These are phyloP conservation scores for Oreochromis grahami DNA, from an alignment of 2,797 vertebrate genomes.

Conservation along the genomic window DNA sequence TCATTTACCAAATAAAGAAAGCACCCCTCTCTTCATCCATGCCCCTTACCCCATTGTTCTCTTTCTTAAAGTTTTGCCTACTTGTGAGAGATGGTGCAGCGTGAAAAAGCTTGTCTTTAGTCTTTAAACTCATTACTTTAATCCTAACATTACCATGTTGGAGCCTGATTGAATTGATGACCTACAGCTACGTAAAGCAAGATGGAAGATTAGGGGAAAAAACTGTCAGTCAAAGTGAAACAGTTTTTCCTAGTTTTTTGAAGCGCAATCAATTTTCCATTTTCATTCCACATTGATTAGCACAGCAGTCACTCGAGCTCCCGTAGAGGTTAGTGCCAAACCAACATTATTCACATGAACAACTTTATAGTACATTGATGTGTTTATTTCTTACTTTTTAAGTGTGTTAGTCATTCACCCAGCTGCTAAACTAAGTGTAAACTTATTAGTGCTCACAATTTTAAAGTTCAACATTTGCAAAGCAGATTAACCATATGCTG, in stretches of 20 bases:
- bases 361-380: neutral
- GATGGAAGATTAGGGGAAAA: neutral
- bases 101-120: neutral
- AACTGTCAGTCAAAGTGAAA: neutral
- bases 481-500: neutral
- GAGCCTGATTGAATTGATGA: accelerated
- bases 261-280: neutral
- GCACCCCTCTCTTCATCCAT: neutral
- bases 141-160: neutral
- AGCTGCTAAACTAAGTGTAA: neutral
- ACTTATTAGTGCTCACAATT: neutral
- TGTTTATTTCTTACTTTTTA: neutral
- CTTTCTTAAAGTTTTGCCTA: neutral
- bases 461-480: neutral
- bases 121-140: neutral
- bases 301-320: neutral
- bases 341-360: neutral
- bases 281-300: neutral
- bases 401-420: neutral
- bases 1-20: neutral
- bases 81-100: neutral
- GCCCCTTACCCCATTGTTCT: neutral
- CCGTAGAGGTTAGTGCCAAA: neutral
- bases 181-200: neutral
- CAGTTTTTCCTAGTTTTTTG: neutral